Percentiles rank a stretch among this genome's conserved stretches.
Evolutionary conservation across 2,888 invertebrate genomes (phyloP).

Genomic region (Andrena trimmerana): DNA sequence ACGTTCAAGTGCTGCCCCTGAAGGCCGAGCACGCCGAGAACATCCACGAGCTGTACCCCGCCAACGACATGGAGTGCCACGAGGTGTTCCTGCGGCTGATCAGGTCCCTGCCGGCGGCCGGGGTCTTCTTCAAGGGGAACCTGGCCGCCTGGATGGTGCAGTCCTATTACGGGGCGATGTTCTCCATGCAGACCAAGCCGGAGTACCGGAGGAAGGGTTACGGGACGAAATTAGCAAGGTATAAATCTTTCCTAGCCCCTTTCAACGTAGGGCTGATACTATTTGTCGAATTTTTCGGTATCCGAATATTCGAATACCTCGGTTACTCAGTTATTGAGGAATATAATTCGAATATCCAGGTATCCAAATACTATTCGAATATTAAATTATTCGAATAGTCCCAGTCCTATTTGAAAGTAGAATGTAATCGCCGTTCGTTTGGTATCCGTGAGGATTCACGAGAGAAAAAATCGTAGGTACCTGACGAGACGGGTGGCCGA

Average conservation of each 20-base stretch:
- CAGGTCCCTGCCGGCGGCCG: conserved; percentile 92
- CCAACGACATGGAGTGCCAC: conserved; percentile 94
- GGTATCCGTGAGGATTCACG: background rate
- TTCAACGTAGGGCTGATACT: too few relatives aligned
- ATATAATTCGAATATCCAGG: too few relatives aligned
- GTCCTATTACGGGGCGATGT: conserved; percentile 96
- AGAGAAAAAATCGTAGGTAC: conserved; percentile 76
- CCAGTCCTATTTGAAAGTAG: too few relatives aligned
- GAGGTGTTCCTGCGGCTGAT: conserved; percentile 93
- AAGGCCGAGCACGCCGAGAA: conserved; percentile 92
- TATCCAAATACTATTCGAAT: too few relatives aligned
- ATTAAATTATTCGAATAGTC: too few relatives aligned
- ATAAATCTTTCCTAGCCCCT: background rate
- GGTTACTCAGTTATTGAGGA: too few relatives aligned
- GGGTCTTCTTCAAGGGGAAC: conserved; percentile 91
- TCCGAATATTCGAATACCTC: too few relatives aligned
- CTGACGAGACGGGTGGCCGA: conserved; percentile 87
- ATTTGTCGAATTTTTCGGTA: too few relatives aligned
- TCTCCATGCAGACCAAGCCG: conserved; percentile 95
- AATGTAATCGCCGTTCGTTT: background rate
- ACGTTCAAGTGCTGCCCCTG: conserved; percentile 87
- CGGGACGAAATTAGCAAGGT: conserved; percentile 83
- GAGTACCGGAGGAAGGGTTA: conserved; percentile 91
- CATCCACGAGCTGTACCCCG: conserved; percentile 94
- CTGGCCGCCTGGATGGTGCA: conserved; percentile 97